A percentile compares a stretch with the other conserved stretches of the same genome.
phyloP scores from a whole-genome alignment of 1,140 invertebrate species.

The Copidosoma floridanum region DNA sequence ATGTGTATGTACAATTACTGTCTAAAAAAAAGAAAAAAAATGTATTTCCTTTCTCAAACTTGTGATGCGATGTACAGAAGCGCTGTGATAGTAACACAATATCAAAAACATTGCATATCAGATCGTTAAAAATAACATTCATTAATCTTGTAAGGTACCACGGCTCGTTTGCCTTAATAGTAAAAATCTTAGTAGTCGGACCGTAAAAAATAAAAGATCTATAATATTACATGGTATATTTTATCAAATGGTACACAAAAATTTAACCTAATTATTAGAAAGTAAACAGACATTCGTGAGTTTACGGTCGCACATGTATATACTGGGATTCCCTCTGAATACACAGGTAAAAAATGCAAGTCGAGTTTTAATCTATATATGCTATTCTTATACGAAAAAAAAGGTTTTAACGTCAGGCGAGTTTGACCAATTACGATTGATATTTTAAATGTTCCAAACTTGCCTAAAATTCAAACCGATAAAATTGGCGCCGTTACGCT shows the following conservation, averaged over 20 bases:
- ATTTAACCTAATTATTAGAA: slow-evolving; percentile 7
- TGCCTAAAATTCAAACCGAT: no score
- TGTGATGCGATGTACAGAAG: slow-evolving; percentile 42
- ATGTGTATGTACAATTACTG: slow-evolving; percentile 50
- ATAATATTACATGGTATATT: slow-evolving; percentile 23
- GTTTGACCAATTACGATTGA: no score
- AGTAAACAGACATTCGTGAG: slow-evolving; percentile 15
- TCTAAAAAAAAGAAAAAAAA: slow-evolving; percentile 40
- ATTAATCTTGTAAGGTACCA: slow-evolving; percentile 31
- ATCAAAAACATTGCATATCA: slow-evolving; percentile 40
- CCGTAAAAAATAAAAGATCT: slow-evolving; percentile 28
- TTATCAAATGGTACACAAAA: no score
- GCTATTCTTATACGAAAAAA: no score
- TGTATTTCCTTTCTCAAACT: slow-evolving; percentile 26
- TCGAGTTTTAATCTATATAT: no score
- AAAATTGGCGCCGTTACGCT: no score
- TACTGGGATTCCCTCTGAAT: no score
- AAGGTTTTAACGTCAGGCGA: no score
- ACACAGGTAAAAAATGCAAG: no score
- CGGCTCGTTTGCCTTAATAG: slow-evolving; percentile 16
- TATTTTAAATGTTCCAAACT: no score
- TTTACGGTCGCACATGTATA: no score
- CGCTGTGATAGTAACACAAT: slow-evolving; percentile 35
- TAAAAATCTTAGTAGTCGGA: slow-evolving; percentile 12
- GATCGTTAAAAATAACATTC: slow-evolving; percentile 40